These are phyloP conservation scores for Prionailurus viverrinus DNA, from an alignment of 2,113 vertebrate species.

Conservation along the genomic window DNA sequence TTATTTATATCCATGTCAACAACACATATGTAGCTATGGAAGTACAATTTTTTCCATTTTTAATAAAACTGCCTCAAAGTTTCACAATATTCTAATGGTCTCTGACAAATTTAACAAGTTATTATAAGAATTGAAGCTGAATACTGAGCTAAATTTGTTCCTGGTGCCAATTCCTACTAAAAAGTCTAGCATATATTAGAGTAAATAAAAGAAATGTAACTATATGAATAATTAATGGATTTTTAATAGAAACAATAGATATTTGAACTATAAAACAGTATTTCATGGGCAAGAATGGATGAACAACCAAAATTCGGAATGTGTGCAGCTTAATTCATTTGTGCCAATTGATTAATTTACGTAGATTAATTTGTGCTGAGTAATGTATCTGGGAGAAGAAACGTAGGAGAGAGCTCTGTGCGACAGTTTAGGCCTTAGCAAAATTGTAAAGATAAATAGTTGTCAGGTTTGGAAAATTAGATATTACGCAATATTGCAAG, in stretches of 20 bases:
- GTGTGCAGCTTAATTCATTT: neutral
- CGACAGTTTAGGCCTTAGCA: neutral
- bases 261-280: neutral
- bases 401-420: neutral
- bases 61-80: neutral
- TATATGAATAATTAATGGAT: neutral
- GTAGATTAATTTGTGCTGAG: neutral
- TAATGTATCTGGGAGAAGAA: neutral
- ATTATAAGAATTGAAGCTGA: neutral
- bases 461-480: neutral
- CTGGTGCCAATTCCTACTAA: neutral
- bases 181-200: neutral
- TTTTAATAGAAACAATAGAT: neutral
- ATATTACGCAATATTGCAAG: neutral
- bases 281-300: neutral
- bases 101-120: neutral
- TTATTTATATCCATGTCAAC: neutral
- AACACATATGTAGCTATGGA: neutral
- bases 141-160: neutral
- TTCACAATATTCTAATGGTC: neutral
- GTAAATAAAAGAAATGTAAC: neutral
- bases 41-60: neutral
- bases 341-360: neutral
- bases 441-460: neutral
- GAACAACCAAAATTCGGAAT: neutral